Conservation (phyloP, 92 coral and sea anemone genomes). For the Chrysogorgia sp. region DNA sequence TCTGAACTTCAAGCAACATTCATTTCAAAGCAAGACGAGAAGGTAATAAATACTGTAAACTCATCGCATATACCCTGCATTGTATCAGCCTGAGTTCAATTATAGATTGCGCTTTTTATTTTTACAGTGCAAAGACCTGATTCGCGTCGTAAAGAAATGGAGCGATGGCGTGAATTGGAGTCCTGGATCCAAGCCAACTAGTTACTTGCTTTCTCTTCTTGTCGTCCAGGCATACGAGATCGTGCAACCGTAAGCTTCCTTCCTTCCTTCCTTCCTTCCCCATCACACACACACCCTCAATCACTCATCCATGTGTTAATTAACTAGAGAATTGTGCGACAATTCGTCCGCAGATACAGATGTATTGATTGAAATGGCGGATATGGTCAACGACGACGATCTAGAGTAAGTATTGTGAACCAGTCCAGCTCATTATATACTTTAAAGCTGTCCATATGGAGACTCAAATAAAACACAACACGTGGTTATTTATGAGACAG, state of each 20-base stretch:
- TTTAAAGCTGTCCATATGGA: neutral
- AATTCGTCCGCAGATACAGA: constrained; percentile 80
- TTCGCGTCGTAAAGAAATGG: constrained; percentile 91
- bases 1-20: constrained; percentile 92
- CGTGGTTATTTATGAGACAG: too few species aligned
- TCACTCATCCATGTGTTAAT: neutral
- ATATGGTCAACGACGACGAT: constrained; percentile 83
- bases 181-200: constrained; percentile 76
- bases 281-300: neutral
- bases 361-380: constrained; percentile 85
- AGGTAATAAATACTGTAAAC: constrained; percentile 65
- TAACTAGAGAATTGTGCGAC: constrained; percentile 57
- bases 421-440: neutral
- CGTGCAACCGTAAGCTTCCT: constrained; percentile 70
- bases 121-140: constrained; percentile 84
- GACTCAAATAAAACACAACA: neutral
- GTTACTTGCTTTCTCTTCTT: constrained; percentile 76
- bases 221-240: constrained; percentile 88
- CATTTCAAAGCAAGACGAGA: constrained; percentile 71
- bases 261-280: neutral
- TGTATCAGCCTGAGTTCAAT: too few species aligned
- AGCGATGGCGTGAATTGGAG: constrained; percentile 76
- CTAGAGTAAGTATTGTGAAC: constrained; percentile 72
- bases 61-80: too few species aligned
- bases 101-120: neutral